These are phyloP conservation scores for Antheraea mylitta DNA, from an alignment of 1,140 invertebrate genomes.

Conservation along the genomic window DNA sequence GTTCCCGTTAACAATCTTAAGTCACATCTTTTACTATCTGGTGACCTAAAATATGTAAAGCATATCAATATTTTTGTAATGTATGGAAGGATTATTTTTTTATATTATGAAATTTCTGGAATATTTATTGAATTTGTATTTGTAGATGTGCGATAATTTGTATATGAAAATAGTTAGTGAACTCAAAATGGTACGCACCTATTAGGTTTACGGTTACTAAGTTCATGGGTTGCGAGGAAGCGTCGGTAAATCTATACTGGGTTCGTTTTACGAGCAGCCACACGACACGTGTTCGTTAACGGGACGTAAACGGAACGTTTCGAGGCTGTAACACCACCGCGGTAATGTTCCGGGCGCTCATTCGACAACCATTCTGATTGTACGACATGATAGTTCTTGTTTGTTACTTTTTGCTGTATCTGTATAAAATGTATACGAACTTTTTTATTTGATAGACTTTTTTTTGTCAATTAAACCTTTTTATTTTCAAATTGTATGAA, in stretches of 20 bases:
- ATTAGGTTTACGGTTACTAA: not conserved
- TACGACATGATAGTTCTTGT: constrained; percentile 33
- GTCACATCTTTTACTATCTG: no score
- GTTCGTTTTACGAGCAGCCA: constrained; percentile 21
- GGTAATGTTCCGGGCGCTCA: constrained; percentile 1
- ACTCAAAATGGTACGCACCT: not conserved
- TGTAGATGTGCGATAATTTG: no score
- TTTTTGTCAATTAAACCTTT: no score
- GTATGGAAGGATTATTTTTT: no score
- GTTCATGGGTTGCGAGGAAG: constrained; percentile 8
- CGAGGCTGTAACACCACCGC: constrained; percentile 27
- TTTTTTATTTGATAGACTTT: no score
- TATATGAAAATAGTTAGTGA: not conserved
- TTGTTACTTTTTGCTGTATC: not conserved
- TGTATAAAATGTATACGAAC: not conserved
- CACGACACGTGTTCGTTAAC: constrained; percentile 29
- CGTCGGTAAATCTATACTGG: constrained; percentile 14
- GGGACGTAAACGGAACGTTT: constrained; percentile 30
- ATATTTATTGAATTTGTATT: no score
- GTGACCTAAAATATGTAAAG: no score
- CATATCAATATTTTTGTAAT: no score
- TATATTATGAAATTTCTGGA: no score
- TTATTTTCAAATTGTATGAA: no score
- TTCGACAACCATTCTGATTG: constrained; percentile 27
- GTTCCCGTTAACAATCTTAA: no score